phyloP scores from a whole-genome alignment of 2,113 vertebrate genomes.

The Eupsittula cactorum region DNA sequence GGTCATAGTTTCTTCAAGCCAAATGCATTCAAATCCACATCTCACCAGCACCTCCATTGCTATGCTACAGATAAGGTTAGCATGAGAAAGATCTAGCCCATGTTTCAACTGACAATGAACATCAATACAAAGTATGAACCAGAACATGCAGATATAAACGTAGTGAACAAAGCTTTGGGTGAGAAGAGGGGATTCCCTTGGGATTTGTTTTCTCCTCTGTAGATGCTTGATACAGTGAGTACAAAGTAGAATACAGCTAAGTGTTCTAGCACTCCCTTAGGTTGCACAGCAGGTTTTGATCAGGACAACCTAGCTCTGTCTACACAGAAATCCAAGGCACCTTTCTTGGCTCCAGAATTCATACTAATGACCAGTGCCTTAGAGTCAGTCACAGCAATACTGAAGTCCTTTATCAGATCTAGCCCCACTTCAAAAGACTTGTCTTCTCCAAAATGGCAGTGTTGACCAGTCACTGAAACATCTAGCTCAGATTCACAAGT shows the following conservation, averaged over 20 bases:
- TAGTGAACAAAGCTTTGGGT: not conserved
- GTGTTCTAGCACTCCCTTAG: not conserved
- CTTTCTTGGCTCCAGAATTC: not conserved
- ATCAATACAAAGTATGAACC: not conserved
- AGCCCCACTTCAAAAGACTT: not conserved
- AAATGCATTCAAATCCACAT: not conserved
- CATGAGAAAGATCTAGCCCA: not conserved
- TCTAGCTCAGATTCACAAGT: not conserved
- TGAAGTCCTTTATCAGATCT: constrained; percentile 57
- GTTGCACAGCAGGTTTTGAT: not conserved
- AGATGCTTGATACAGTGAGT: not conserved
- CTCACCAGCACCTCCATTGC: not conserved
- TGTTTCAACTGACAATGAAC: not conserved
- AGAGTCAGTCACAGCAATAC: not conserved
- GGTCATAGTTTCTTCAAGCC: not conserved
- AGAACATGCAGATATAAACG: not conserved
- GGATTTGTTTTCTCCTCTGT: not conserved
- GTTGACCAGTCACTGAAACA: not conserved
- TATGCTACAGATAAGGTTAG: not conserved
- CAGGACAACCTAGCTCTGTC: not conserved
- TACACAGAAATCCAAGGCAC: not conserved
- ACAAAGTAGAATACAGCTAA: not conserved
- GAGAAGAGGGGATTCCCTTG: not conserved
- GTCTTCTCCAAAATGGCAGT: not conserved
- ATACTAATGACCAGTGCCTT: not conserved